These are phyloP conservation scores for Cyprinodon brontotheroides DNA, from an alignment of 2,113 vertebrate species.

Conservation along the genomic window DNA sequence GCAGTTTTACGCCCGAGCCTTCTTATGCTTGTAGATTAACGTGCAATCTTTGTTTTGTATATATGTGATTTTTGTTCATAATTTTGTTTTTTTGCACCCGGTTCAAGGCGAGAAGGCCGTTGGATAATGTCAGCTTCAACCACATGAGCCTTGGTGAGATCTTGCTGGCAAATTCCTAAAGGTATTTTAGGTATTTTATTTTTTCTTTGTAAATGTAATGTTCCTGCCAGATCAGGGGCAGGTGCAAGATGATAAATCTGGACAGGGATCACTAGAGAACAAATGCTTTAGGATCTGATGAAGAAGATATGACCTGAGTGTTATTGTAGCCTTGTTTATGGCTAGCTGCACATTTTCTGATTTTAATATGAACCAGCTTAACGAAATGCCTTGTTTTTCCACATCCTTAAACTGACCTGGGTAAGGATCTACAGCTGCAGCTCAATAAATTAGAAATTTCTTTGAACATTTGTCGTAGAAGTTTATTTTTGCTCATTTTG, in stretches of 20 bases:
- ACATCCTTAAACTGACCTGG: constrained; percentile 1
- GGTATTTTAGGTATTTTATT: background rate
- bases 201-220: constrained; percentile 49
- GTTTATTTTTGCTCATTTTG: background rate
- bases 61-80: constrained; percentile 20
- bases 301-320: constrained; percentile 3
- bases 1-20: constrained; percentile 20
- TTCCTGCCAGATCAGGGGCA: constrained; percentile 40
- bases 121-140: constrained; percentile 36
- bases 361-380: constrained; percentile 14
- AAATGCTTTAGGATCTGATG: constrained; percentile 29
- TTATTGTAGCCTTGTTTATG: constrained; percentile 2
- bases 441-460: background rate
- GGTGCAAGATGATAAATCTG: constrained; percentile 45
- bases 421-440: background rate
- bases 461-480: background rate
- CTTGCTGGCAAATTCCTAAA: constrained; percentile 20
- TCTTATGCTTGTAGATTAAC: constrained; percentile 57
- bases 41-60: constrained; percentile 72
- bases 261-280: constrained; percentile 12
- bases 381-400: background rate
- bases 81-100: constrained; percentile 44
- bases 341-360: constrained; percentile 22
- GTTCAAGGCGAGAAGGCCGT: constrained; percentile 15
- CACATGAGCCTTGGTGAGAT: constrained; percentile 54